A percentile compares a stretch with the other conserved stretches of the same genome.
phyloP scores from a whole-genome alignment of 2,888 invertebrate genomes.

The Paralinhomoeus sp. region DNA sequence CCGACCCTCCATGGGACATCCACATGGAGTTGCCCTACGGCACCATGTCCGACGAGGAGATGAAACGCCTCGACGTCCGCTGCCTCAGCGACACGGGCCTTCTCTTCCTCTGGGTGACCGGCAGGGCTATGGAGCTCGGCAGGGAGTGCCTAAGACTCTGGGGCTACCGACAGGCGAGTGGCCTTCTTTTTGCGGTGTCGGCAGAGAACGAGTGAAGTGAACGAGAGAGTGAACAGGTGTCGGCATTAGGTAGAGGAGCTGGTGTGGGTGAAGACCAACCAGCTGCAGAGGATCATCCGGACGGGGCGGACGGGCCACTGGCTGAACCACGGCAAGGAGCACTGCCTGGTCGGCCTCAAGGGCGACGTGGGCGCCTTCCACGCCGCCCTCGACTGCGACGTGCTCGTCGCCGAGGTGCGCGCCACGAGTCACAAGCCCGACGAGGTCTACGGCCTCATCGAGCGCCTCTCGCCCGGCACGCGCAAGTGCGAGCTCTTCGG shows the following conservation, averaged over 20 bases:
- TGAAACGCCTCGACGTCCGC: constrained; percentile 79
- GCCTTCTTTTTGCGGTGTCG: no score
- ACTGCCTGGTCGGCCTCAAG: constrained; percentile 87
- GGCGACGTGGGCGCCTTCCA: constrained; percentile 65
- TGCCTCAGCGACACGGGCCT: constrained; percentile 81
- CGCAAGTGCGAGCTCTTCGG: constrained; percentile 91
- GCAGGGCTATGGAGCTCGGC: constrained; percentile 83
- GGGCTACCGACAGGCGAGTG: constrained; percentile 90
- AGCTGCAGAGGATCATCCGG: constrained; percentile 77
- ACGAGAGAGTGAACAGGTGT: no score
- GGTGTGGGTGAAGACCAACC: constrained; percentile 98
- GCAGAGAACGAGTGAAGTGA: no score
- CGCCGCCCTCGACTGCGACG: constrained; percentile 81
- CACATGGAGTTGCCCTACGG: constrained; percentile 94
- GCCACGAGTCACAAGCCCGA: constrained; percentile 86
- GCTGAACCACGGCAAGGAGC: constrained; percentile 95
- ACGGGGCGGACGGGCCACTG: constrained; percentile 53
- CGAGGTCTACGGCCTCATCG: constrained; percentile 92
- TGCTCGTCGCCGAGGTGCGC: constrained; percentile 82
- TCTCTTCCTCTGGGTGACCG: constrained; percentile 92
- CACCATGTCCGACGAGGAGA: constrained; percentile 95
- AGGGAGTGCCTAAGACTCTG: constrained; percentile 79
- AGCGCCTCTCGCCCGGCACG: constrained; percentile 79
- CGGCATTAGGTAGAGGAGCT: no score
- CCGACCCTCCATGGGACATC: constrained; percentile 96